Evolutionary conservation across 2,888 invertebrate genomes (phyloP).

Genomic region (Stratiomys singularior): DNA sequence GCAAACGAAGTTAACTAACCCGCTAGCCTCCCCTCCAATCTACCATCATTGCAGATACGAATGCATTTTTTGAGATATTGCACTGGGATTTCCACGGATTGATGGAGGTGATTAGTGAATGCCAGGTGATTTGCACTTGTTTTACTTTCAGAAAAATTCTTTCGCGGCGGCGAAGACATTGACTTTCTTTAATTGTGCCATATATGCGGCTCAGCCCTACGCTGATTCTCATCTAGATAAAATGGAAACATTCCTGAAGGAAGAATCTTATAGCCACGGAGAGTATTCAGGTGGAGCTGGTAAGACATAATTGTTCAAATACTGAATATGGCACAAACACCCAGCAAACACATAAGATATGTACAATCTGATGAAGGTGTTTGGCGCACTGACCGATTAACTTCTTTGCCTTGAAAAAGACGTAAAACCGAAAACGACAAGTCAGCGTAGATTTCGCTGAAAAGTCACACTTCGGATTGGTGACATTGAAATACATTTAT

Average conservation of each 20-base stretch:
- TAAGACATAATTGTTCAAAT: neutral
- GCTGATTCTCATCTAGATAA: too few relatives aligned
- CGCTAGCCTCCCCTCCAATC: neutral
- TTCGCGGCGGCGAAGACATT: neutral
- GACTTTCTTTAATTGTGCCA: neutral
- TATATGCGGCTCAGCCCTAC: too few relatives aligned
- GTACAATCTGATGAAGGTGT: constrained; percentile 25
- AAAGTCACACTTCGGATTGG: neutral
- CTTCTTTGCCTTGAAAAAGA: constrained; percentile 10
- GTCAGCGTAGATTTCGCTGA: neutral
- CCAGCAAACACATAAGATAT: neutral
- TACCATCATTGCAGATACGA: neutral
- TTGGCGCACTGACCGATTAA: constrained; percentile 32
- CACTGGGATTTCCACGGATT: neutral
- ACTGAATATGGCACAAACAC: neutral
- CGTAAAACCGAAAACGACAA: neutral
- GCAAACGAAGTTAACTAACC: constrained; percentile 1
- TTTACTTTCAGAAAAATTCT: neutral
- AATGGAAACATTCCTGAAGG: too few relatives aligned
- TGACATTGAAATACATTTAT: constrained; percentile 24
- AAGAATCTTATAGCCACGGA: too few relatives aligned
- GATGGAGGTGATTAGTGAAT: too few relatives aligned
- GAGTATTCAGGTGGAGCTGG: too few relatives aligned
- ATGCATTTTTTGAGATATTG: too few relatives aligned
- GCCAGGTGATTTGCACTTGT: constrained; percentile 8